Evolutionary conservation across 2,888 invertebrate species (phyloP), one percentile per base, ranked within the genome.

Genomic region (Cyclophora albipunctata): DNA sequence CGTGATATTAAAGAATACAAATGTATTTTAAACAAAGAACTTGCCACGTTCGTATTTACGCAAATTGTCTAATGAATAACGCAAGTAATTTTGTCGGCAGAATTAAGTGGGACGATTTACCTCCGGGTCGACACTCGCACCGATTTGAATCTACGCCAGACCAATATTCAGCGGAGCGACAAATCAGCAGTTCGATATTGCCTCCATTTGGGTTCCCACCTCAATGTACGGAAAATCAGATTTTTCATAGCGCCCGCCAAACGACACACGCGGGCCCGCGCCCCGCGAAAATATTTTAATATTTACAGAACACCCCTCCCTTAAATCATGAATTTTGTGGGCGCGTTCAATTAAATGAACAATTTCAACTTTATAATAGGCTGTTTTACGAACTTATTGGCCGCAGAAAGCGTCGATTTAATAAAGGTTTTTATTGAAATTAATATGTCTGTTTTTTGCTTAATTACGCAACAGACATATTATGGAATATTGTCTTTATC

Each of bases 101-200:
- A 73, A 73, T 77, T 77, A 75, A 77, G 66, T 64, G 58, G 63
- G 59, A 65, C 71, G 71, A 77, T 77, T 75, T 75, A 70, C 69
- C 64, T 56, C 52, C 69, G 63, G 69, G 67, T 68, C 71, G 69
- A 66, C 72, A 73, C 73, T 76, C 69, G 74, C 69, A 69, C 70
- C 73, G 79, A 82, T 84, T 84, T 82, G 84, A 83, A 83, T 84
- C 84, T 81, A 74, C 81, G 80, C 82, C 82, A 83, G 78, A 82
- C 78, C 84, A 79, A 85, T 84, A 84, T 82, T 75, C 84, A 83
- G 69, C 68, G 78, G 73, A 81, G 84, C 85, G 86, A 82, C 82
- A 86, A 87, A 87, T 86, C 86, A 84, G 84, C 81, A 86, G 81
- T 84, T 77, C 84, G 79, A 84, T 85, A 86, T 86, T 86, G 83